These are phyloP conservation scores for Aviceda subcristata DNA, from an alignment of 2,113 vertebrate species.

Conservation along the genomic window DNA sequence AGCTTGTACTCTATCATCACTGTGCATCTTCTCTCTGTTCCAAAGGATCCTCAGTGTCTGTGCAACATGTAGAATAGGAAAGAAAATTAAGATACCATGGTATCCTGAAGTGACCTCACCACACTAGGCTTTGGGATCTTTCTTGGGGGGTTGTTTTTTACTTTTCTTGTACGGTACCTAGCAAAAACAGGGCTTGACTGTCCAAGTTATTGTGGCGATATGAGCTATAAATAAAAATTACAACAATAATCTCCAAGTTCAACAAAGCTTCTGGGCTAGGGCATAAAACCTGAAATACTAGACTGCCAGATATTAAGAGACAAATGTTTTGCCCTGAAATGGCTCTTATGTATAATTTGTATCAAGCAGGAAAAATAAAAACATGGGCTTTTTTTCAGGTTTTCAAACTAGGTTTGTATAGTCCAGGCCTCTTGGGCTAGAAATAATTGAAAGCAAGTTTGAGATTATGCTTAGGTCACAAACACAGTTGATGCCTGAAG, in stretches of 20 bases:
- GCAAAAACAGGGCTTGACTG: background rate
- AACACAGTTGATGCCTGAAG: slow-evolving; percentile 63
- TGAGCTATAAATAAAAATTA: slow-evolving; percentile 26
- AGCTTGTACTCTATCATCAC: background rate
- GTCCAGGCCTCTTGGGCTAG: slow-evolving; percentile 64
- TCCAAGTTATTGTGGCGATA: background rate
- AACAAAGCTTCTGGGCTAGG: slow-evolving; percentile 36
- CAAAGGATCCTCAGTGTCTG: background rate
- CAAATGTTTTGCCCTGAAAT: slow-evolving; percentile 44
- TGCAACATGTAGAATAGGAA: background rate
- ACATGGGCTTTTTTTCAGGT: background rate
- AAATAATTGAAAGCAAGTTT: slow-evolving; percentile 77
- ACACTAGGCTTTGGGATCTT: background rate
- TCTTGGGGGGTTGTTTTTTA: background rate
- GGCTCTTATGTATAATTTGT: slow-evolving; percentile 5
- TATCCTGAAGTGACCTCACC: background rate
- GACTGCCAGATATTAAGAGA: slow-evolving; percentile 16
- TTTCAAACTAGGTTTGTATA: slow-evolving; percentile 66
- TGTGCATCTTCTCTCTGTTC: background rate
- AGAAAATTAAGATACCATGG: background rate
- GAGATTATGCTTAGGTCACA: slow-evolving; percentile 65
- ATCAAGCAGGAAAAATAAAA: slow-evolving; percentile 40
- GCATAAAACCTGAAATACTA: slow-evolving; percentile 49
- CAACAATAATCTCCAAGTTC: slow-evolving; percentile 17
- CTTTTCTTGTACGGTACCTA: background rate